Base-by-base conservation (phyloP, 2,888 invertebrate species). In the Drosophila anomalata region DNA sequence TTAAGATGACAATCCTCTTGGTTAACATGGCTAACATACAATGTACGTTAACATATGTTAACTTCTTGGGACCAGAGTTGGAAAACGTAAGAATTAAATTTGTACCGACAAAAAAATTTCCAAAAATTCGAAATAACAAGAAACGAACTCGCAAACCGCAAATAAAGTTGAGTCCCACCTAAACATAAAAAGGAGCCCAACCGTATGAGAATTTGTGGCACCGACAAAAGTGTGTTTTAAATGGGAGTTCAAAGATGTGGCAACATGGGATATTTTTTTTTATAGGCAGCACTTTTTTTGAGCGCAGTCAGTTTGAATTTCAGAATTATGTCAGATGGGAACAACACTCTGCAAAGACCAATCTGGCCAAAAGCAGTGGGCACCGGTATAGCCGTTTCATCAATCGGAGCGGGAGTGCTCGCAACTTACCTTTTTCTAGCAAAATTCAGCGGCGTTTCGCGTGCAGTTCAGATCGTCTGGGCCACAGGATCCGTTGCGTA, bases 401-500 rank as follows among this genome's bases (percentile, higher is more conserved):
- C 62, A n/a, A 0, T 24, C 31, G 5, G 61, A 29, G 9, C 22
- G 1, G 41, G 41, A 42, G 2, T 70, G 9, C 0, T 9, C 8
- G 48, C 46, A n/a, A 3, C 29, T 3, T 53, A 36, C 24, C 12
- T 68, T 3, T 68, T 71, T 11, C n/a, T 59, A 17, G 33, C 24
- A 17, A 3, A 3, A 7, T 6, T 9, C 9, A 5, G 9, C 4
- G 24, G 7, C 0, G 46, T 67, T 9, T 52, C 46, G 4, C 0
- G 26, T 0, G 14, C 1, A 2, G 67, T 53, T 5, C 53, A 7
- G 1, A 44, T 66, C 0, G 22, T 55, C 1, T 66, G 68, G 66
- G 20, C 68, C 24, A 29, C 42, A 8, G 41, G 36, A 17, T 7
- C 48, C 24, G 22, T n/a, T 2, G 0, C n/a, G 0, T 61, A 70